A percentile compares a stretch with the other conserved stretches of the same genome.
Evolutionary conservation across 2,113 vertebrate species (phyloP).

Genomic region (Microtus ochrogaster): DNA sequence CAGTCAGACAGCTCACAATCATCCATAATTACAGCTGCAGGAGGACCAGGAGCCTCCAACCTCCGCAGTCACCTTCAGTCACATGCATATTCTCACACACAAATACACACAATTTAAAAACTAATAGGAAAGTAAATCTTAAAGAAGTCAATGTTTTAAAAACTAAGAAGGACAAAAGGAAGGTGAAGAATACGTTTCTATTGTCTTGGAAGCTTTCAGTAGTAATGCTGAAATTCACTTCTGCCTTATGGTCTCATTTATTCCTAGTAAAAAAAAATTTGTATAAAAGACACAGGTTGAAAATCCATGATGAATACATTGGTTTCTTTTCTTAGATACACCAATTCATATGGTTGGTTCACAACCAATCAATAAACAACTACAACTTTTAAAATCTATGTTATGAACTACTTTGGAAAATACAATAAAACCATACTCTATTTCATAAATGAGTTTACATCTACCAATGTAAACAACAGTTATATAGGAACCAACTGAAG

Average conservation of each 20-base stretch:
- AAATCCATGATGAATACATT: not conserved
- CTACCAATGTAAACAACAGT: not conserved
- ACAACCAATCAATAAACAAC: not conserved
- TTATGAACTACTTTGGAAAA: not conserved
- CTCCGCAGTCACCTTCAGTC: not conserved
- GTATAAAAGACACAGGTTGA: not conserved
- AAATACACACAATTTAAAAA: not conserved
- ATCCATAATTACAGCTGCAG: not conserved
- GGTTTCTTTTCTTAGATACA: not conserved
- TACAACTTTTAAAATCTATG: not conserved
- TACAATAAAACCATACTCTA: not conserved
- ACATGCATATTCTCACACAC: no score
- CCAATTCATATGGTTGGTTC: not conserved
- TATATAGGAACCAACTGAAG: not conserved
- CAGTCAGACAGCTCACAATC: not conserved
- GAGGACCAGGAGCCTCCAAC: no score
- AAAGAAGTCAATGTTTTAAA: not conserved
- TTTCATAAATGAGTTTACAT: not conserved
- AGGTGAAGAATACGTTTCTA: not conserved
- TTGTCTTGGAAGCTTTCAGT: not conserved
- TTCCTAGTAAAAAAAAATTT: not conserved
- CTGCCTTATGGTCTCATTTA: not conserved
- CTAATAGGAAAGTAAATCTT: not conserved
- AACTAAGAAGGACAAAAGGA: not conserved
- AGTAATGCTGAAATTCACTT: not conserved